phyloP scores from a whole-genome alignment of 2,888 invertebrate species.

The Ophion ventricosus region DNA sequence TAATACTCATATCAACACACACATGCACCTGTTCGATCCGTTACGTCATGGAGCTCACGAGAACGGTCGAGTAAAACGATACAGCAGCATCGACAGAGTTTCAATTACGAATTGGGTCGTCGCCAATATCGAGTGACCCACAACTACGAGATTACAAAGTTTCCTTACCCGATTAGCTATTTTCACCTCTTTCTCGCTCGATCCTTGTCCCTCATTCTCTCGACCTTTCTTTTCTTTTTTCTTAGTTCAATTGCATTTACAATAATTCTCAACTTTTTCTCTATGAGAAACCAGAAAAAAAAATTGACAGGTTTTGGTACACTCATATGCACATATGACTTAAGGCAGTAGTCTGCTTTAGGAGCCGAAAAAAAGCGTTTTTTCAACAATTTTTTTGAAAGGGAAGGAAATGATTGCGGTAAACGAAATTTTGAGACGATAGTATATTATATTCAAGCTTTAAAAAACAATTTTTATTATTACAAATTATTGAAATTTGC shows the following conservation, averaged over 20 bases:
- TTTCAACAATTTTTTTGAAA: no score
- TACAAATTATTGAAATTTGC: no score
- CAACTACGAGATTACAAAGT: constrained; percentile 74
- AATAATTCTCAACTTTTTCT: background rate
- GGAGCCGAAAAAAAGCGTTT: no score
- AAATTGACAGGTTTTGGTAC: background rate
- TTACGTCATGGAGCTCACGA: constrained; percentile 44
- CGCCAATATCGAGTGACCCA: constrained; percentile 63
- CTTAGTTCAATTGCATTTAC: background rate
- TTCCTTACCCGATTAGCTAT: constrained; percentile 53
- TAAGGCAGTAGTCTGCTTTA: no score
- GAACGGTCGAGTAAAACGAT: constrained; percentile 12
- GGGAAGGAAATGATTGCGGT: no score
- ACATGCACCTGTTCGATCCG: background rate
- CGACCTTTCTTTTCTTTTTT: no score
- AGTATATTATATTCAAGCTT: no score
- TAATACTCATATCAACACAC: background rate
- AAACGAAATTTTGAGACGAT: no score
- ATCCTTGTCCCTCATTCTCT: constrained; percentile 13
- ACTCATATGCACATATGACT: background rate
- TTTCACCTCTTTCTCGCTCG: constrained; percentile 45
- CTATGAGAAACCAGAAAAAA: background rate
- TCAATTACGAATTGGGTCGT: constrained; percentile 78
- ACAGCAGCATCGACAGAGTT: constrained; percentile 70
- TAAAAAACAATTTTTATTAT: no score